Base-by-base conservation (phyloP, 2,113 vertebrate species). In the Eurystomus gularis region DNA sequence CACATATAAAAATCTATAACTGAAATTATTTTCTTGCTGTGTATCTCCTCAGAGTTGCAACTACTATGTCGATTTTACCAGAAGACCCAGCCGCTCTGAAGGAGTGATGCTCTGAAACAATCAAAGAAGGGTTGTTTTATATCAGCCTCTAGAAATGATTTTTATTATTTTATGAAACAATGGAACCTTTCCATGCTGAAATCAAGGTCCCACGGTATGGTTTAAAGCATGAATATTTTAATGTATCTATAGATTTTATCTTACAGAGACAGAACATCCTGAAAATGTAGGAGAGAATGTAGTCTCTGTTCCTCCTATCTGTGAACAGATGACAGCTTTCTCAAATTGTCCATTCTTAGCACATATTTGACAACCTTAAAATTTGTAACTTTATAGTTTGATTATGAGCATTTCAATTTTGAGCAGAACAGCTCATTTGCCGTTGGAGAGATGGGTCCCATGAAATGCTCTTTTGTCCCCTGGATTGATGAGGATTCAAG, bases 251-350 rank as follows among this genome's bases (percentile, higher is more conserved):
- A 78, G 78, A 95, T 94, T 94, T 82, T 71, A 29, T 90, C 88
- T 88, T 76, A 88, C 39, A 96, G 75, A 81, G 69, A 62, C 55
- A 86, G 88, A 90, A 58, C 92, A 82, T 75, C 88, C 54, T 71
- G 92, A 92, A 95, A 96, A 96, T 52, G 70, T 72, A 88, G 80
- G 86, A 92, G 88, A 84, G 80, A 92, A 92, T 23, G 68, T 25
- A 93, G 21, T 29, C 73, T 72, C 73, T 93, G 70, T 79, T 94
- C 60, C 77, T 75, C 69, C 2, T 65, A 79, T 83, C 92, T 73
- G 77, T 19, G 96, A 96, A 81, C 92, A 96, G 96, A 93, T 93
- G 94, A 95, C 80, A 90, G 86, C 71, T 94, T 96, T 90, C 90
- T 86, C 80, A 93, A 83, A 93, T 60, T 84, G 91, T 76, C 81